Conservation (phyloP, 1,140 invertebrate species). For the Meloidogyne floridensis region DNA sequence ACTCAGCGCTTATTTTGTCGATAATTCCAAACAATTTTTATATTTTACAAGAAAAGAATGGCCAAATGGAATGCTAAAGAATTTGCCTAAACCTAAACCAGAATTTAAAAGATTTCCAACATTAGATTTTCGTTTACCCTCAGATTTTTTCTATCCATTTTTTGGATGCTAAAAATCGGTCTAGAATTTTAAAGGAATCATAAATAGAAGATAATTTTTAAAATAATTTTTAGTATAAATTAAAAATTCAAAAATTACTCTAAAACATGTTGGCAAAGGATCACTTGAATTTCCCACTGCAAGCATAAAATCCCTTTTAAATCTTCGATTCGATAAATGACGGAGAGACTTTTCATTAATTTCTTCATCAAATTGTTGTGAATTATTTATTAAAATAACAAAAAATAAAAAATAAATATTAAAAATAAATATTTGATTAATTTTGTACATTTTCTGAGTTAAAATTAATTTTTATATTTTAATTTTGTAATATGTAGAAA, state of each 20-base stretch:
- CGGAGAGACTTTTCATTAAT: neutral
- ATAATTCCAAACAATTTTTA: neutral
- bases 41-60: constrained; percentile 1
- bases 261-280: constrained; percentile 60
- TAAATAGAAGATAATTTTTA: too few relatives aligned
- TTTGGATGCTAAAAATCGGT: constrained; percentile 20
- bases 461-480: too few relatives aligned
- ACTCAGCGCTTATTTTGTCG: neutral
- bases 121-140: constrained; percentile 28
- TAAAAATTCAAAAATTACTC: constrained; percentile 36
- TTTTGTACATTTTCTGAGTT: too few relatives aligned
- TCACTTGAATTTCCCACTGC: constrained; percentile 53
- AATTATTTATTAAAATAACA: constrained; percentile 5
- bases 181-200: too few relatives aligned
- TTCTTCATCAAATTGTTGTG: neutral
- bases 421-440: too few relatives aligned
- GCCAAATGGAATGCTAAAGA: neutral
- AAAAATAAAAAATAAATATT: neutral
- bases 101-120: constrained; percentile 30
- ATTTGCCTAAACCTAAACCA: neutral
- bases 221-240: too few relatives aligned
- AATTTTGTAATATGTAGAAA: too few relatives aligned
- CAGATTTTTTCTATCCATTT: constrained; percentile 42
- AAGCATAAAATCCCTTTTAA: constrained; percentile 63
- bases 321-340: constrained; percentile 27